Evolutionary conservation across 2,113 vertebrate genomes (phyloP).

Genomic region (Rhinichthys klamathensis): DNA sequence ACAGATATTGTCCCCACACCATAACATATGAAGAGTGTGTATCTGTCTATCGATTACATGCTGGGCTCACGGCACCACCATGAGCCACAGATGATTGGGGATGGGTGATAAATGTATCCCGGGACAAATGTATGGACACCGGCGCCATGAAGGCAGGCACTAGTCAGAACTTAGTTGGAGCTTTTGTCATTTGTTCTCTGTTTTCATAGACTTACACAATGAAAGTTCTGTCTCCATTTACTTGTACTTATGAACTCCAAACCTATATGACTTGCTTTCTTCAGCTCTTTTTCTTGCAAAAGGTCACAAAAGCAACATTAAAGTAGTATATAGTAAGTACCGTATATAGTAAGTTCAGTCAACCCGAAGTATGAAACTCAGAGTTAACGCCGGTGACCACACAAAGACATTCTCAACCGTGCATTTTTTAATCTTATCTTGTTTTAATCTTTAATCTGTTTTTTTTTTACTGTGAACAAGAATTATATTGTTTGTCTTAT

Average conservation of each 20-base stretch:
- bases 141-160: conserved; percentile 34
- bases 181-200: conserved; percentile 1
- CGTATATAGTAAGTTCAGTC: too few species aligned
- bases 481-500: too few species aligned
- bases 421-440: too few species aligned
- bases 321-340: neutral
- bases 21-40: conserved; percentile 78
- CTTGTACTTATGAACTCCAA: neutral
- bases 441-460: too few species aligned
- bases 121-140: conserved; percentile 66
- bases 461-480: too few species aligned
- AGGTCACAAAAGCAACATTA: neutral
- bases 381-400: too few species aligned
- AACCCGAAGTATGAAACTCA: too few species aligned
- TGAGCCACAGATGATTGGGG: conserved; percentile 79
- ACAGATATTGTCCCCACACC: conserved; percentile 77
- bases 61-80: conserved; percentile 70
- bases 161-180: conserved; percentile 19
- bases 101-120: conserved; percentile 78
- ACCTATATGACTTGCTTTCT: neutral
- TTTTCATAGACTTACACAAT: neutral
- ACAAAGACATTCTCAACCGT: too few species aligned
- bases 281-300: neutral
- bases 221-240: neutral
- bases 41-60: conserved; percentile 80